A percentile compares a stretch with the other conserved stretches of the same genome.
Evolutionary conservation across 1,140 invertebrate genomes (phyloP).

Genomic region (Zaprionus inermis): DNA sequence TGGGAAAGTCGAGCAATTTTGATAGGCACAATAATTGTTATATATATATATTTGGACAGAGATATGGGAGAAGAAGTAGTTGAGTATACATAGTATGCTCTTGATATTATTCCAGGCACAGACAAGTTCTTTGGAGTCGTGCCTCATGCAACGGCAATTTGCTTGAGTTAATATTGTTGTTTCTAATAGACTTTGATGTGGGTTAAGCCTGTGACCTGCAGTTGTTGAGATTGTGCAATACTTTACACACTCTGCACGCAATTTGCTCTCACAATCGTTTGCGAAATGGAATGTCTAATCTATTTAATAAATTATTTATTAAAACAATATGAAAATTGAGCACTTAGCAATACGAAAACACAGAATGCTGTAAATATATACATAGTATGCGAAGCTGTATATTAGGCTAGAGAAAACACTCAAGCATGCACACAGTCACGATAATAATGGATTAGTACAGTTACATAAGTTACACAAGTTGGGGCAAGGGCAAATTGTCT

Average conservation of each 20-base stretch:
- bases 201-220: neutral
- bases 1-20: neutral
- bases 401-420: constrained; percentile 23
- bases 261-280: no score
- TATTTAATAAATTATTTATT: constrained; percentile 29
- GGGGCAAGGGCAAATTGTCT: constrained; percentile 22
- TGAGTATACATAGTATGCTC: neutral
- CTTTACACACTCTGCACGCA: neutral
- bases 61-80: no score
- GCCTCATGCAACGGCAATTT: no score
- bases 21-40: neutral
- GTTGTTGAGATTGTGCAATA: constrained; percentile 1
- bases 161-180: neutral
- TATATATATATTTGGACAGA: no score
- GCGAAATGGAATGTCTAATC: constrained; percentile 46
- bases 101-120: neutral
- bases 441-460: neutral
- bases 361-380: constrained; percentile 28
- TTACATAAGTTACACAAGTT: constrained; percentile 2
- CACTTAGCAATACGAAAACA: constrained; percentile 40
- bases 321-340: constrained; percentile 27
- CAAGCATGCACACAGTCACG: constrained; percentile 1
- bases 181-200: neutral
- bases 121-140: no score
- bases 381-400: constrained; percentile 33